Conservation (phyloP, 2,113 vertebrate genomes). For the Pollimyrus isidori region DNA sequence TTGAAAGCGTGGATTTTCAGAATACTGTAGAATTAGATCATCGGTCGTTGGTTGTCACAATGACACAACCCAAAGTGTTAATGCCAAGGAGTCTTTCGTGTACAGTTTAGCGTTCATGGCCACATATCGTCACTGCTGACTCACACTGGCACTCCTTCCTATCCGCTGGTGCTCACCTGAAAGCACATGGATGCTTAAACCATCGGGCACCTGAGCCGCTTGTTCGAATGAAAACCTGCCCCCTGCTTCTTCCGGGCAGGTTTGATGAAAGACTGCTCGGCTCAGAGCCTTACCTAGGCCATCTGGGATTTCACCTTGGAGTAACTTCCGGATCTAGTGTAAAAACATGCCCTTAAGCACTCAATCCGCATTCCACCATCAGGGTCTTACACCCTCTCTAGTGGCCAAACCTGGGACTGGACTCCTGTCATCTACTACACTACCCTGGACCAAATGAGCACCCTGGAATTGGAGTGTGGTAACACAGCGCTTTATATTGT, state of each 20-base stretch:
- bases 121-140: neutral
- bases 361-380: neutral
- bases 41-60: neutral
- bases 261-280: neutral
- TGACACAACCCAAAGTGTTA: neutral
- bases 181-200: neutral
- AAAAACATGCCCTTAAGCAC: neutral
- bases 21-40: neutral
- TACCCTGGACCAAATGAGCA: neutral
- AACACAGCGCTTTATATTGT: neutral
- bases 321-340: neutral
- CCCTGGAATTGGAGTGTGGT: neutral
- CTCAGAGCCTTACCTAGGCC: neutral
- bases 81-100: neutral
- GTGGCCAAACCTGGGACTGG: neutral
- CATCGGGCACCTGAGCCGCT: too few relatives aligned
- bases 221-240: constrained; percentile 1
- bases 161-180: neutral
- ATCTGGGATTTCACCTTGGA: neutral
- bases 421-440: neutral
- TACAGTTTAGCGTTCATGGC: neutral
- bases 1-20: neutral
- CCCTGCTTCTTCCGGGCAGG: neutral
- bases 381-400: neutral
- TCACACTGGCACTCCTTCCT: neutral